Evolutionary conservation across 2,113 vertebrate genomes (phyloP), one percentile per base, ranked within the genome.

Genomic region (Rhinogobius similis): DNA sequence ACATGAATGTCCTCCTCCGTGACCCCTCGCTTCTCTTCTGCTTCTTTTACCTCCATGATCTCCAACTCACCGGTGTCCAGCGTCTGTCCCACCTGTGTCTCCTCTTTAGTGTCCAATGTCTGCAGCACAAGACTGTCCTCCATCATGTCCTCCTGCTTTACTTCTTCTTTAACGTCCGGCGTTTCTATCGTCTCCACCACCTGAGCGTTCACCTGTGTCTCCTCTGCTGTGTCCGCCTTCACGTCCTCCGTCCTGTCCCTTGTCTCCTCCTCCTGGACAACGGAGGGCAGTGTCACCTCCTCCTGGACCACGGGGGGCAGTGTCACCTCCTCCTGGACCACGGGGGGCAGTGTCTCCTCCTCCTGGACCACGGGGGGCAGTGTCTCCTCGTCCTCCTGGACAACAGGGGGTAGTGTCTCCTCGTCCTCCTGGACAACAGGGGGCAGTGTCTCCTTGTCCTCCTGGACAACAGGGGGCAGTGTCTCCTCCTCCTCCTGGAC

Each of bases 401-500:
- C 70, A 0, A 94, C 65, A 0, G 94, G 77, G n/a, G n/a, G n/a
- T n/a, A 13, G 90, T 72, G 4, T 48, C 46, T 50, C 46, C 46
- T 92, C 91, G 9, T 84, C 82, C 0, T 87, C 90, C 59, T 80
- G 64, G 64, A 94, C 70, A 0, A 94, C 65, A n/a, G n/a, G n/a
- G 0, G 94, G 77, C 39, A 81, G 74, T 72, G 4, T 48, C 46
- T 50, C 46, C 46, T 92, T 91, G 9, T 84, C 82, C 0, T 87
- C 90, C 59, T 80, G 64, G 64, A 94, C 70, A 0, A 94, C 65
- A 0, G 94, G 77, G n/a, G n/a, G n/a, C n/a, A 13, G 90, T 72
- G 4, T 48, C 46, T 50, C 46, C 46, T 92, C 91, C 10, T 84
- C 82, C 0, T 87, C 90, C 59, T 80, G 64, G 64, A 94, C 70